These are phyloP conservation scores for Rhabdornis inornatus DNA, from an alignment of 2,113 vertebrate species.

Conservation along the genomic window DNA sequence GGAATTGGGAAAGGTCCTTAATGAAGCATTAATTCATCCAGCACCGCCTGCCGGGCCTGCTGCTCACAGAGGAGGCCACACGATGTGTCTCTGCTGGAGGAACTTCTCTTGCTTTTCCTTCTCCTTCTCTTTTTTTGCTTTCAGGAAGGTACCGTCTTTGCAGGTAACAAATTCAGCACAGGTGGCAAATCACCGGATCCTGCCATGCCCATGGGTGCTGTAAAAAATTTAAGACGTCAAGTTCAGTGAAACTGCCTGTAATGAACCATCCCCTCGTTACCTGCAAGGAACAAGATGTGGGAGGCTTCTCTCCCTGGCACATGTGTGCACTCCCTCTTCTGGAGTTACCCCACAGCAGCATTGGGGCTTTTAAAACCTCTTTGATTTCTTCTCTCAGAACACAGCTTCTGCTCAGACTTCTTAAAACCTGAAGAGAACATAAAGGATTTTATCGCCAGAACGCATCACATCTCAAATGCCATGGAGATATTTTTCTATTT, in stretches of 20 bases:
- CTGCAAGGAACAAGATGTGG: background rate
- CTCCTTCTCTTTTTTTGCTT: background rate
- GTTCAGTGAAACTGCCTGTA: background rate
- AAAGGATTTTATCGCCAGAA: background rate
- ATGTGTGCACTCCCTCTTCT: background rate
- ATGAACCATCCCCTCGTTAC: background rate
- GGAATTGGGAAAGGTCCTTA: background rate
- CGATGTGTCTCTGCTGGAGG: fast-evolving
- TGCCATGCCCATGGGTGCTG: background rate
- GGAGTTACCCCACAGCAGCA: background rate
- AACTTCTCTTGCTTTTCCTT: background rate
- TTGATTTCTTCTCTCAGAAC: slow-evolving; percentile 33
- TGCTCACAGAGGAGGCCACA: background rate
- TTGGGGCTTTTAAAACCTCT: background rate
- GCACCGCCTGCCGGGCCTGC: background rate
- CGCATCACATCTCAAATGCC: background rate
- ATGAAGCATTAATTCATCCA: background rate
- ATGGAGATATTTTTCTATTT: background rate
- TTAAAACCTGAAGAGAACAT: background rate
- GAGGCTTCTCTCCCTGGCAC: background rate
- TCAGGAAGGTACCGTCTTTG: background rate
- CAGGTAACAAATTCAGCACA: background rate
- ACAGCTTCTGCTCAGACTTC: slow-evolving; percentile 26
- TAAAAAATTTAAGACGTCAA: background rate
- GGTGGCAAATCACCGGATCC: background rate